phyloP scores from a whole-genome alignment of 1,140 invertebrate genomes.

The Limonius californicus region DNA sequence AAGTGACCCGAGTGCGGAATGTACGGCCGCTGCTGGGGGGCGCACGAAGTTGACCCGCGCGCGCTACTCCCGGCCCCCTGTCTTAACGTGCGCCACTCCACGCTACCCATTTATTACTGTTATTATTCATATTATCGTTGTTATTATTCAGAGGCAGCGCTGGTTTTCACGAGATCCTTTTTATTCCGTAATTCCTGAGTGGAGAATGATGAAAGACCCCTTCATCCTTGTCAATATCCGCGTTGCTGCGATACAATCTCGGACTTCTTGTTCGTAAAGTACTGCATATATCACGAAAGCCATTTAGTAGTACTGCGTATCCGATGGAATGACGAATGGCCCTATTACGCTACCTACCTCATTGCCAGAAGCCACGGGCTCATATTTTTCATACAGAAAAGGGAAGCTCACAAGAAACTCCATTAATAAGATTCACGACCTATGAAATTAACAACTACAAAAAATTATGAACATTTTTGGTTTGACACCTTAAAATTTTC shows the following conservation, averaged over 20 bases:
- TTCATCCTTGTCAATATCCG: neutral
- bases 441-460: no score
- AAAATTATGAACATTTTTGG: no score
- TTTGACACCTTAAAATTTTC: no score
- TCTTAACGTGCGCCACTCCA: conserved; percentile 20
- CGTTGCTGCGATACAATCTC: neutral
- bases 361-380: neutral
- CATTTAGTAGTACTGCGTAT: neutral
- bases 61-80: conserved; percentile 24
- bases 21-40: conserved; percentile 18
- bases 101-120: conserved; percentile 23
- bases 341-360: neutral
- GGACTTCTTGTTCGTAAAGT: neutral
- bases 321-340: neutral
- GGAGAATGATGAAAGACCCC: neutral
- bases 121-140: conserved; percentile 12
- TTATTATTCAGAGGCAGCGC: conserved; percentile 10
- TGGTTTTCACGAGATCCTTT: neutral
- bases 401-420: no score
- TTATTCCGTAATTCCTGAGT: neutral
- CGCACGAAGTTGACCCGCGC: conserved; percentile 24
- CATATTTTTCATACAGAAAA: neutral
- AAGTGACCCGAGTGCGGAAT: conserved; percentile 20
- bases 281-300: neutral
- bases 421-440: no score